Percentiles rank a stretch among this genome's conserved stretches.
Conservation (phyloP, 2,113 vertebrate species). For the Paralichthys olivaceus region DNA sequence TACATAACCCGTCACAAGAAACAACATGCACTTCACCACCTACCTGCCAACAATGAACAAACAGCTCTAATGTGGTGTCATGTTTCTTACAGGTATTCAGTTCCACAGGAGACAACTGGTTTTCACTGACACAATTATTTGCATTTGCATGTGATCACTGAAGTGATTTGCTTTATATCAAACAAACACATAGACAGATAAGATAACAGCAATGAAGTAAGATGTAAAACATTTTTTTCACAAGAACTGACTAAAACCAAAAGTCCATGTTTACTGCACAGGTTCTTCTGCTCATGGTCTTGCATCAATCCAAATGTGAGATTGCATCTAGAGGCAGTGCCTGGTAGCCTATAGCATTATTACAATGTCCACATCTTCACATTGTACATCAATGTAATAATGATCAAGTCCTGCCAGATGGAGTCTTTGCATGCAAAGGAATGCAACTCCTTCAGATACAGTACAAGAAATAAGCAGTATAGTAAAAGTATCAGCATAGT, state of each 20-base stretch:
- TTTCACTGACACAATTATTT: not conserved
- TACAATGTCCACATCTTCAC: not conserved
- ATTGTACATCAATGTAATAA: not conserved
- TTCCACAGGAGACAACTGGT: not conserved
- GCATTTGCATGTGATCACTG: not conserved
- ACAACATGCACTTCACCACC: conserved; percentile 2
- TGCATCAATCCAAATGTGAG: not conserved
- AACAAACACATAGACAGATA: not conserved
- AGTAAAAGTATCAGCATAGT: not conserved
- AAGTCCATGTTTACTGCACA: not conserved
- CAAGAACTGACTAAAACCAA: too few species aligned
- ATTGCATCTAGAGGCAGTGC: too few species aligned
- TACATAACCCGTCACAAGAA: conserved; percentile 33
- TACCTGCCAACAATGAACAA: not conserved
- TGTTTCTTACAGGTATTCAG: not conserved
- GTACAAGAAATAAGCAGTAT: not conserved
- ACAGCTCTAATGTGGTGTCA: not conserved
- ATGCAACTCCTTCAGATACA: not conserved
- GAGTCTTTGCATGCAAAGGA: not conserved
- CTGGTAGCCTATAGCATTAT: not conserved
- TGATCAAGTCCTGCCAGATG: not conserved
- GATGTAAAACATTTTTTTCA: not conserved
- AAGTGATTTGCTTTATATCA: not conserved
- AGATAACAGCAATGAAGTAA: too few species aligned
- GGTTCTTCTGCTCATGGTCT: not conserved